Conservation (phyloP, 1,140 invertebrate genomes). For the Campoletis sonorensis region DNA sequence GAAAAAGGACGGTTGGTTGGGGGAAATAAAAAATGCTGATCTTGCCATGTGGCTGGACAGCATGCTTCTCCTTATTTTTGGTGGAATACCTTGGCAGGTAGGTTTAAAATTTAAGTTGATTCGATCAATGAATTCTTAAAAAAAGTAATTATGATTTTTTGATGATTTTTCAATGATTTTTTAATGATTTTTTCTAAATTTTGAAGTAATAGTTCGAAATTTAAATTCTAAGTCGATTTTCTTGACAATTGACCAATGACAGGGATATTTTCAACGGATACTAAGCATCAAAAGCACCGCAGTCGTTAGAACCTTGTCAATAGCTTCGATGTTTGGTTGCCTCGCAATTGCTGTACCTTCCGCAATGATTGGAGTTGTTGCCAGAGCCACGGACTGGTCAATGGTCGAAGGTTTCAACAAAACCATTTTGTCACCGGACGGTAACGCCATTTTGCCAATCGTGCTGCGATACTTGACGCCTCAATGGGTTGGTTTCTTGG, state of each 20-base stretch:
- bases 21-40: constrained; percentile 78
- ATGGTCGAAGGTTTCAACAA: constrained; percentile 72
- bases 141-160: background rate
- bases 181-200: too few relatives aligned
- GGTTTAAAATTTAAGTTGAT: constrained; percentile 5
- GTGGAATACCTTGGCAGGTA: constrained; percentile 92
- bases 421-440: constrained; percentile 75
- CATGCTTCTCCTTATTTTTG: constrained; percentile 85
- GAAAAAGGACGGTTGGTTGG: constrained; percentile 80
- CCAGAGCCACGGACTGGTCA: constrained; percentile 82
- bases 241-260: background rate
- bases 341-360: constrained; percentile 86
- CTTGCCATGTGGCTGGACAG: constrained; percentile 83
- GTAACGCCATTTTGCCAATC: constrained; percentile 83
- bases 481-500: constrained; percentile 72
- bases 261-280: constrained; percentile 91
- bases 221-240: constrained; percentile 5
- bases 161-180: too few relatives aligned
- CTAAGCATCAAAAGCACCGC: constrained; percentile 84
- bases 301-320: constrained; percentile 84
- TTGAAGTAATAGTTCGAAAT: too few relatives aligned
- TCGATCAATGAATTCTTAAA: background rate
- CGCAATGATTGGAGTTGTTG: constrained; percentile 85
- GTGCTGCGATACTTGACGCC: constrained; percentile 87
- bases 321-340: constrained; percentile 85